These are phyloP conservation scores for Microplitis deprimator DNA, from an alignment of 2,888 invertebrate species.

Conservation along the genomic window DNA sequence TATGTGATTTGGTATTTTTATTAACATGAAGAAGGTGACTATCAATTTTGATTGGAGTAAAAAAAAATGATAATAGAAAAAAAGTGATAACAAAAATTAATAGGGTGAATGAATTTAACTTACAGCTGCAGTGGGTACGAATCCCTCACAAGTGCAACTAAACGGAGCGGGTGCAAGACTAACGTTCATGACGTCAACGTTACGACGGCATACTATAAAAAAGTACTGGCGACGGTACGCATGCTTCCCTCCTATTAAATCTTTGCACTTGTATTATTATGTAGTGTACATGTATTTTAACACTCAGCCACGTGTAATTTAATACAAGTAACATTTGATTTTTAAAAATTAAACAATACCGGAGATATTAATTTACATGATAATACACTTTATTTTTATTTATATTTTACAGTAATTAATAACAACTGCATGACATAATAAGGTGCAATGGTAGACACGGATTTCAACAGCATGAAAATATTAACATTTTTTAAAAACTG, in stretches of 20 bases:
- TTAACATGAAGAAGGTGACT: too few relatives aligned
- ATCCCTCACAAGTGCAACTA: conserved; percentile 10
- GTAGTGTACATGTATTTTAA: neutral
- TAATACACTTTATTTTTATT: conserved; percentile 10
- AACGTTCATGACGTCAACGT: neutral
- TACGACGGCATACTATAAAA: neutral
- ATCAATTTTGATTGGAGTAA: too few relatives aligned
- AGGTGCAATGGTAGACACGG: conserved; percentile 1
- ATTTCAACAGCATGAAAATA: neutral
- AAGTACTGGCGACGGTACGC: neutral
- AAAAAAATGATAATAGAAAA: too few relatives aligned
- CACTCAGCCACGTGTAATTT: neutral
- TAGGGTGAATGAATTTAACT: neutral
- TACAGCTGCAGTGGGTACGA: conserved; percentile 1
- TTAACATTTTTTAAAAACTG: neutral
- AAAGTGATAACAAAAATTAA: neutral
- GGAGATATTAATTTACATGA: neutral
- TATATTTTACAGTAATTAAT: conserved; percentile 2
- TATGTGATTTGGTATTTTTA: too few relatives aligned
- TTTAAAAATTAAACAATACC: neutral
- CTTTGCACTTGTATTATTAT: neutral
- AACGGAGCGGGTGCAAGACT: neutral
- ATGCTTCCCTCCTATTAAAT: neutral
- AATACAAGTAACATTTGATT: neutral
- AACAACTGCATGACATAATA: conserved; percentile 14